phyloP scores from a whole-genome alignment of 2,113 vertebrate species.

The Coturnix japonica region DNA sequence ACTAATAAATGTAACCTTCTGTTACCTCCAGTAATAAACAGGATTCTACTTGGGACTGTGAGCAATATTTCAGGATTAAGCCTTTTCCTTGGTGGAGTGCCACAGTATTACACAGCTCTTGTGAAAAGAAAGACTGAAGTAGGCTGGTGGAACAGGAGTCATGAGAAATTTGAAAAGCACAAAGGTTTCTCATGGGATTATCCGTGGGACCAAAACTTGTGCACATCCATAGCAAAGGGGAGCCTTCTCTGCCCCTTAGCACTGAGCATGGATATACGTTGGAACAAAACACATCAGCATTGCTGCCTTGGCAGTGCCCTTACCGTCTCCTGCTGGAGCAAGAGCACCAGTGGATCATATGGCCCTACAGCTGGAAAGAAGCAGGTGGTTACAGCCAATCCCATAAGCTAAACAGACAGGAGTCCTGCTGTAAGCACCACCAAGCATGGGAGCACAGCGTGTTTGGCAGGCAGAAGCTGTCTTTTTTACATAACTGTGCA shows the following conservation, averaged over 20 bases:
- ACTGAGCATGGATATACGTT: fast-evolving
- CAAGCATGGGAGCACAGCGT: not conserved
- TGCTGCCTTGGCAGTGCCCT: not conserved
- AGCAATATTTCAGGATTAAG: not conserved
- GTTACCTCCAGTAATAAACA: not conserved
- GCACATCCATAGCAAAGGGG: not conserved
- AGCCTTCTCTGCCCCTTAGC: not conserved
- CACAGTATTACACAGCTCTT: not conserved
- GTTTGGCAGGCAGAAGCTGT: not conserved
- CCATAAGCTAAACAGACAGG: not conserved
- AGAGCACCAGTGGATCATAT: not conserved
- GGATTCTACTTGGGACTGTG: constrained; percentile 5
- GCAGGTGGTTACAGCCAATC: not conserved
- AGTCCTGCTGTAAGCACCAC: not conserved
- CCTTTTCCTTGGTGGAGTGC: not conserved
- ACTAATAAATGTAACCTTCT: constrained; percentile 2
- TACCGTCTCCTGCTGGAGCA: not conserved
- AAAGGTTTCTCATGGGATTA: not conserved
- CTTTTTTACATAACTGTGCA: constrained; percentile 52
- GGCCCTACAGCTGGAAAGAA: not conserved
- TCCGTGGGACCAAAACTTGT: not conserved
- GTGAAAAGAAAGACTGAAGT: constrained; percentile 4
- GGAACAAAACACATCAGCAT: not conserved
- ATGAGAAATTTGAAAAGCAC: not conserved
- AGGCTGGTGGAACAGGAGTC: not conserved